A percentile compares a stretch with the other conserved stretches of the same genome.
phyloP scores from a whole-genome alignment of 2,888 invertebrate species.

The Venusia cambrica region DNA sequence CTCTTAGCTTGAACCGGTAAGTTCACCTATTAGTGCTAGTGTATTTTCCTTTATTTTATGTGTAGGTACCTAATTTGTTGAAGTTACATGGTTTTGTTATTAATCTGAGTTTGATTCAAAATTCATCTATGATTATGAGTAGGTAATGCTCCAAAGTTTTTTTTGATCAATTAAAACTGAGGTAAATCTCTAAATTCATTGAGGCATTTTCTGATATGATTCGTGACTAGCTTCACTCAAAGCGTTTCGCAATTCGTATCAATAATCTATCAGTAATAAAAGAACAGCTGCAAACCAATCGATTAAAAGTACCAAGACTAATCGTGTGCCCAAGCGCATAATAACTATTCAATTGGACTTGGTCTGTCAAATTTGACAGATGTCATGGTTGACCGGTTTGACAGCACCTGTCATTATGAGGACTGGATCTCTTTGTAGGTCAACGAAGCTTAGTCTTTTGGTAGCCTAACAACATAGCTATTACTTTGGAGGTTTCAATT shows the following conservation, averaged over 20 bases:
- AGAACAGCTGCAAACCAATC: slow-evolving; percentile 16
- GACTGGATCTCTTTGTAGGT: slow-evolving; percentile 39
- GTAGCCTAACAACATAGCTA: no score
- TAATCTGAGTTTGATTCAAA: no score
- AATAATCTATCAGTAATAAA: slow-evolving; percentile 15
- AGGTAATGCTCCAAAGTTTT: no score
- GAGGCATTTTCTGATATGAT: slow-evolving; percentile 2
- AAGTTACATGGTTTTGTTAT: no score
- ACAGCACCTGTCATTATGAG: slow-evolving; percentile 42
- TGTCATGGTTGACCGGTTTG: slow-evolving; percentile 49
- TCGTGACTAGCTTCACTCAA: slow-evolving; percentile 13
- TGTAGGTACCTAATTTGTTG: no score
- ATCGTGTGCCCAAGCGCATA: slow-evolving; percentile 23
- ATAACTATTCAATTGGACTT: slow-evolving; percentile 35
- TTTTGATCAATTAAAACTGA: no score
- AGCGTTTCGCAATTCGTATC: slow-evolving; percentile 14
- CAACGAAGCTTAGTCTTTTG: slow-evolving; percentile 14
- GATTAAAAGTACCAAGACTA: slow-evolving; percentile 19
- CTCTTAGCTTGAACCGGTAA: no score
- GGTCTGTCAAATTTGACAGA: slow-evolving; percentile 48
- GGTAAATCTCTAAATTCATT: slow-evolving; percentile 7
- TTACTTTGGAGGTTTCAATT: no score
- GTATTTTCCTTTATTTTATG: no score
- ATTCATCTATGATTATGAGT: no score
- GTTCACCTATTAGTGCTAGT: no score